These are phyloP conservation scores for Saguinus midas DNA, from an alignment of 2,113 vertebrate species.

Conservation along the genomic window DNA sequence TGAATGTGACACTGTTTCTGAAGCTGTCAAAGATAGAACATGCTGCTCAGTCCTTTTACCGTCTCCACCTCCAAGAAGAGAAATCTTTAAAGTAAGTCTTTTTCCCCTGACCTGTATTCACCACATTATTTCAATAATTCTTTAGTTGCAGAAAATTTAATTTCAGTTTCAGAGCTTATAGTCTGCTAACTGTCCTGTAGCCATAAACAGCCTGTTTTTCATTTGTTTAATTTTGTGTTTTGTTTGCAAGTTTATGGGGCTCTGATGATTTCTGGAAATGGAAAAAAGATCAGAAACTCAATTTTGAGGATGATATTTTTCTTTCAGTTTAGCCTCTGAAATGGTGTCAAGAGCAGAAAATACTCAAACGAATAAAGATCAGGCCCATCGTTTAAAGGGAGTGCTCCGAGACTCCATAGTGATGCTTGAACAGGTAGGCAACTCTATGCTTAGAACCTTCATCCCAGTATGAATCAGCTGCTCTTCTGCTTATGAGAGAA, in stretches of 20 bases:
- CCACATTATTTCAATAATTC: neutral
- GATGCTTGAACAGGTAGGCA: constrained; percentile 92
- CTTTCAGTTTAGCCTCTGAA: constrained; percentile 81
- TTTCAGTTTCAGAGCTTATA: constrained; percentile 2
- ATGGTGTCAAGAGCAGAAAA: constrained; percentile 77
- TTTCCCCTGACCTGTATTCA: neutral
- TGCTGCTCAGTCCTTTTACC: constrained; percentile 89
- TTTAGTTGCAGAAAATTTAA: constrained; percentile 10
- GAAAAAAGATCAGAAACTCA: neutral
- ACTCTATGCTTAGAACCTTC: neutral
- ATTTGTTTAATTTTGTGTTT: constrained; percentile 32
- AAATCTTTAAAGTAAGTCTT: constrained; percentile 82
- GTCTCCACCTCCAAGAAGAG: constrained; percentile 86
- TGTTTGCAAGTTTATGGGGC: neutral
- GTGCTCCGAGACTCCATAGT: constrained; percentile 95
- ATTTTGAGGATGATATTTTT: constrained; percentile 46
- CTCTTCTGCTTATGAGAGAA: neutral
- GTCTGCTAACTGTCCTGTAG: neutral
- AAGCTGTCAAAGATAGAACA: constrained; percentile 96
- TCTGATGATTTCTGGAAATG: constrained; percentile 22
- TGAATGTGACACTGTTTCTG: constrained; percentile 94
- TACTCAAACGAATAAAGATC: constrained; percentile 74
- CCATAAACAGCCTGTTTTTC: neutral
- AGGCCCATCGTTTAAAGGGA: constrained; percentile 85
- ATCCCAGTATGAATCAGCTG: neutral